phyloP scores from a whole-genome alignment of 2,797 vertebrate species.

The Pogonophryne albipinna region DNA sequence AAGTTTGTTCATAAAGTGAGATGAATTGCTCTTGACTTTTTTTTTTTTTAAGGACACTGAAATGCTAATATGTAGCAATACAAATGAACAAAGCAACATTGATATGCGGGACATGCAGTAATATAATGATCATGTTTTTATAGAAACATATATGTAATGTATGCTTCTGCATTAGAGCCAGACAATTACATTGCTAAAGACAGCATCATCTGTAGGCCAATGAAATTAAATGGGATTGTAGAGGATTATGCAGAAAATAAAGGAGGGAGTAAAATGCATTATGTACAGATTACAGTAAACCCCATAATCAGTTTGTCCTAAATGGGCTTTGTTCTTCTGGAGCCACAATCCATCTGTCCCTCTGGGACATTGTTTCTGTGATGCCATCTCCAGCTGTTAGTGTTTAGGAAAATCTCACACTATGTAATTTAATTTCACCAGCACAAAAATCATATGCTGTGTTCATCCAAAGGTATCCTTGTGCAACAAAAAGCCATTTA shows the following conservation, averaged over 20 bases:
- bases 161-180: slow-evolving; percentile 46
- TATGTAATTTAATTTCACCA: slow-evolving; percentile 19
- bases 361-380: slow-evolving; percentile 51
- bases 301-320: slow-evolving; percentile 82
- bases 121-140: neutral
- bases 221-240: slow-evolving; percentile 81
- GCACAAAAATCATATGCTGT: neutral
- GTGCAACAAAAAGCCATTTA: neutral
- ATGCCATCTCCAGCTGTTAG: slow-evolving; percentile 59
- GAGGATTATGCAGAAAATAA: slow-evolving; percentile 77
- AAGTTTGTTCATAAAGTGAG: slow-evolving; percentile 16
- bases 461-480: slow-evolving; percentile 18
- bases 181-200: slow-evolving; percentile 74
- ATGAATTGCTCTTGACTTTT: neutral
- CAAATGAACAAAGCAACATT: neutral
- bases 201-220: slow-evolving; percentile 74
- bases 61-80: neutral
- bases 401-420: slow-evolving; percentile 28
- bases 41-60: slow-evolving; percentile 1
- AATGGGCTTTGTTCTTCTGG: slow-evolving; percentile 75
- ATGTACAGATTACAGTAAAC: slow-evolving; percentile 83
- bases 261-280: slow-evolving; percentile 79
- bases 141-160: slow-evolving; percentile 27
- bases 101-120: neutral
- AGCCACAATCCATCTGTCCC: slow-evolving; percentile 66